Evolutionary conservation across 2,113 vertebrate genomes (phyloP).

Genomic region (Gymnarchus niloticus): DNA sequence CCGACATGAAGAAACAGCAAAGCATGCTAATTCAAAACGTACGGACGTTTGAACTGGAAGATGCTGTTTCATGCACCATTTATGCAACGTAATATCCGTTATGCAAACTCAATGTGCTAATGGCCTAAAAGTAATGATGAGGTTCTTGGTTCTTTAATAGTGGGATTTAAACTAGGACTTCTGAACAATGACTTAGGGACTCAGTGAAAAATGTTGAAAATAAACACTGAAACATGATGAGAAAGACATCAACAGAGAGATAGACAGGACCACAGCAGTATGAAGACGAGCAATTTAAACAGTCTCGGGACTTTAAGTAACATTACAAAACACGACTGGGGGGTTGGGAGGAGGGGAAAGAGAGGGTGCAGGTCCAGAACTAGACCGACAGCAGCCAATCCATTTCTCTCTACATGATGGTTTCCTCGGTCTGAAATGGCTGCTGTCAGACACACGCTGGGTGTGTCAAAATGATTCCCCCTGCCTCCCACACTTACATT

Average conservation of each 20-base stretch:
- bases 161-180: not conserved
- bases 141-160: not conserved
- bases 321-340: not conserved
- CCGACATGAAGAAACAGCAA: not conserved
- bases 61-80: too few species aligned
- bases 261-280: not conserved
- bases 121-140: not conserved
- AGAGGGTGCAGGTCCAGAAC: not conserved
- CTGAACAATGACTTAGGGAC: not conserved
- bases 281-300: not conserved
- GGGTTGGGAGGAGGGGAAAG: too few species aligned
- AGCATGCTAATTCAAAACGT: not conserved
- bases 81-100: not conserved
- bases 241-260: not conserved
- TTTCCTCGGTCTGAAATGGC: conserved; percentile 35
- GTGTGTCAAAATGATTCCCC: conserved; percentile 43
- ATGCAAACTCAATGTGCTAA: not conserved
- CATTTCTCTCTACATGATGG: not conserved
- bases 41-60: not conserved
- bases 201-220: not conserved
- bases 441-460: conserved; percentile 40
- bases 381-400: conserved; percentile 32
- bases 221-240: not conserved
- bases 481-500: conserved; percentile 33
- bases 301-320: not conserved